Conservation (phyloP, 2,888 invertebrate genomes). For the Romanomermis culicivorax region DNA sequence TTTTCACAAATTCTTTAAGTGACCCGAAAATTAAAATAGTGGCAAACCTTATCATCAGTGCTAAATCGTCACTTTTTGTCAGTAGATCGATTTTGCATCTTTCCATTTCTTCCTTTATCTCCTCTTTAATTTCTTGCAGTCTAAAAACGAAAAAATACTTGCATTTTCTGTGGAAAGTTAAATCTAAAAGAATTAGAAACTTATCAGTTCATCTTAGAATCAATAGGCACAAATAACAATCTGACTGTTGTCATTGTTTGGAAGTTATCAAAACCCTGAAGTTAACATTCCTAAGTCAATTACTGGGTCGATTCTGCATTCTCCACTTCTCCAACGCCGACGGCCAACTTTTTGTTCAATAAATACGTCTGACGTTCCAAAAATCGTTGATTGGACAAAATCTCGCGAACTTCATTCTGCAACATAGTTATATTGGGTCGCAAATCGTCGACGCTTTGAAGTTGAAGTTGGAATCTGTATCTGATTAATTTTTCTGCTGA, state of each 20-base stretch:
- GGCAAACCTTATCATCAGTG: slow-evolving; percentile 84
- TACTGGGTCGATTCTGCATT: background rate
- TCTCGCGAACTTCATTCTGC: slow-evolving; percentile 48
- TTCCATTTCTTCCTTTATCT: slow-evolving; percentile 41
- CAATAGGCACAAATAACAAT: too few relatives aligned
- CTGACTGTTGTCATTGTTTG: too few relatives aligned
- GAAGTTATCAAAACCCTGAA: too few relatives aligned
- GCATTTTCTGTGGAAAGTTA: too few relatives aligned
- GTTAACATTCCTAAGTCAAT: slow-evolving; percentile 1
- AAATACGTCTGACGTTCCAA: slow-evolving; percentile 41
- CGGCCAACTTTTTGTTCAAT: slow-evolving; percentile 12
- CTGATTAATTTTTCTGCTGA: slow-evolving; percentile 53
- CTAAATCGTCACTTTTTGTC: slow-evolving; percentile 70
- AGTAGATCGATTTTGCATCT: slow-evolving; percentile 71
- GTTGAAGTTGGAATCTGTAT: slow-evolving; percentile 77
- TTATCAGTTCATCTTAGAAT: too few relatives aligned
- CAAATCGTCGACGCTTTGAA: slow-evolving; percentile 74
- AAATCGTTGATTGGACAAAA: slow-evolving; percentile 54
- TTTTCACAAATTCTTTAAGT: too few relatives aligned
- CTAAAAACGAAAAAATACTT: slow-evolving; percentile 11
- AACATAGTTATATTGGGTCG: slow-evolving; percentile 68
- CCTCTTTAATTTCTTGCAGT: slow-evolving; percentile 5
- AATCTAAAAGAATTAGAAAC: too few relatives aligned
- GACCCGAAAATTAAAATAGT: too few relatives aligned
- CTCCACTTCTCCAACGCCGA: background rate